A percentile compares a stretch with the other conserved stretches of the same genome.
These are phyloP conservation scores for Bolinopsis microptera DNA, from an alignment of 37 sponge, comb jelly and placozoan species.

Conservation along the genomic window DNA sequence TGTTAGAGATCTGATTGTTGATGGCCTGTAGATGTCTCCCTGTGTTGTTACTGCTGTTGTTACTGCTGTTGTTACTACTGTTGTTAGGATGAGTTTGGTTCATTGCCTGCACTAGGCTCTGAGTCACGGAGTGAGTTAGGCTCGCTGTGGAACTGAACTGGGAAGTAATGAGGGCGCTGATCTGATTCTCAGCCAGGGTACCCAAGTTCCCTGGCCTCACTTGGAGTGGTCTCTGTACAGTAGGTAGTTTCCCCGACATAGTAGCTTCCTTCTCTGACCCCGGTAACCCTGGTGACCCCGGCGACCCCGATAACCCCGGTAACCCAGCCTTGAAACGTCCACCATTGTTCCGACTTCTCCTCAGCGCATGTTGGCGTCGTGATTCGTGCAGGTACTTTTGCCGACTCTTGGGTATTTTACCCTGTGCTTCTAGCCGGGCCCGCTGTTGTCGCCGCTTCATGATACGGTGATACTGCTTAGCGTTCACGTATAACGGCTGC, in stretches of 20 bases:
- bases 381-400: constrained; percentile 93
- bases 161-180: constrained; percentile 54
- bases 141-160: constrained; percentile 20
- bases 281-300: too few relatives aligned
- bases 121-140: constrained; percentile 45
- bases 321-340: constrained; percentile 78
- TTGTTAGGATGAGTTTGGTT: neutral
- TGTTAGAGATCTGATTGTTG: neutral
- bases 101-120: constrained; percentile 54
- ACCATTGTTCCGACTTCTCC: constrained; percentile 76
- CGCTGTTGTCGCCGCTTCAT: constrained; percentile 66
- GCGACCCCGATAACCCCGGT: neutral
- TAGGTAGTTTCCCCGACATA: neutral
- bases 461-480: constrained; percentile 67
- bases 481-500: constrained; percentile 62
- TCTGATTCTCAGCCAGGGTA: constrained; percentile 15
- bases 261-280: constrained; percentile 28
- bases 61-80: neutral
- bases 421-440: constrained; percentile 53
- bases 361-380: constrained; percentile 84
- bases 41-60: too few relatives aligned
- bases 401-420: constrained; percentile 60
- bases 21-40: neutral
- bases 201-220: constrained; percentile 18
- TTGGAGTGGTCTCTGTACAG: neutral